phyloP scores from a whole-genome alignment of 2,797 vertebrate genomes.

The Syngnathus acus region DNA sequence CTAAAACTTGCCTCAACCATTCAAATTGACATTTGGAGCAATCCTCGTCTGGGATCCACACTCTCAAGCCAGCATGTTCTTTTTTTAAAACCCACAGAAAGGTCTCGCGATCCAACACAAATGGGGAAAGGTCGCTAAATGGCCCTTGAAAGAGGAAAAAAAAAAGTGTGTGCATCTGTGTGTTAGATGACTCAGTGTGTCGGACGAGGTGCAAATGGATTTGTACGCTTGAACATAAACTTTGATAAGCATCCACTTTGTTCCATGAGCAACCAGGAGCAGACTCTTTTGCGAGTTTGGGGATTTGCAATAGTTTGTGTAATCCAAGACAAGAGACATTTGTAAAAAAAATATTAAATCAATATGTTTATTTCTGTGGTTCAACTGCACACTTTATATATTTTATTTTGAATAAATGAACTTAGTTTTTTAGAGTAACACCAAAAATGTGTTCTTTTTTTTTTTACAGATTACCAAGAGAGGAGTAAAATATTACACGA shows the following conservation, averaged over 20 bases:
- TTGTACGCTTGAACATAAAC: conserved; percentile 45
- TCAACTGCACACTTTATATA: not conserved
- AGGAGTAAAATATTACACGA: no score
- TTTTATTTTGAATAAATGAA: not conserved
- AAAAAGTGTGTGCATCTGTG: conserved; percentile 13
- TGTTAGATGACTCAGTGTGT: conserved; percentile 2
- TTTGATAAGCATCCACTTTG: conserved; percentile 47
- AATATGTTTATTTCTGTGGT: not conserved
- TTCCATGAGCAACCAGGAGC: conserved; percentile 28
- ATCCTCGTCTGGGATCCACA: conserved; percentile 47
- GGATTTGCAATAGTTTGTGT: conserved; percentile 13
- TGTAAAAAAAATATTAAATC: not conserved
- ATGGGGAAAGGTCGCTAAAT: conserved; percentile 54
- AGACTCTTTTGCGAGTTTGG: conserved; percentile 30
- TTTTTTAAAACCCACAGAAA: conserved; percentile 46
- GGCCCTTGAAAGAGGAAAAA: conserved; percentile 41
- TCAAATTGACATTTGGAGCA: conserved; percentile 69
- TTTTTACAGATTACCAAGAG: no score
- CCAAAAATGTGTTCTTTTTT: no score
- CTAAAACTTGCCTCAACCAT: conserved; percentile 50
- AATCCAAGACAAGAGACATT: not conserved
- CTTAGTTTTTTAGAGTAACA: no score
- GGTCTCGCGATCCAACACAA: conserved; percentile 46
- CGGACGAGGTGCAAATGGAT: conserved; percentile 63
- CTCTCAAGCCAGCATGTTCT: conserved; percentile 36